Base-by-base conservation (phyloP, 2,797 vertebrate genomes). In the Lutjanus argentimaculatus region DNA sequence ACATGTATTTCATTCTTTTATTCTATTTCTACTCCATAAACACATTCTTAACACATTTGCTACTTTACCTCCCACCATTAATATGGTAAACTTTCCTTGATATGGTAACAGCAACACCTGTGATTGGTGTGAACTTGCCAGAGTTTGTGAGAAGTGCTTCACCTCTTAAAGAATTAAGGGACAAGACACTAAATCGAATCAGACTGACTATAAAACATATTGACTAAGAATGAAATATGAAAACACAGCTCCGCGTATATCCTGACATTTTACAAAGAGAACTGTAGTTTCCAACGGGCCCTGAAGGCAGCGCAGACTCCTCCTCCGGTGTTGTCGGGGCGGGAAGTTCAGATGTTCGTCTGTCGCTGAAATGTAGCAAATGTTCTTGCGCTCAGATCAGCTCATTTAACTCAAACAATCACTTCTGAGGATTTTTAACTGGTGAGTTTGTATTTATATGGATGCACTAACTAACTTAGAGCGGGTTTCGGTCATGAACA, bases 261-360 rank as follows among this genome's bases (percentile, higher is more conserved):
- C 10, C 8, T 15, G 7, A n/a, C 10, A 13, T n/a, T n/a, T 61
- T 53, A 42, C 14, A 40, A 1, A 4, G 1, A 19, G 1, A 2
- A 3, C 0, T 16, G 0, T 13, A 13, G 49, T 91, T 89, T 82
- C 76, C 80, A 52, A 85, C 3, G 7, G 51, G 0, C 1, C 17
- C 0, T 56, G 83, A 92, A 92, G 5, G 85, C 80, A 81, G 4
- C 90, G 78, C 3, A 36, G 8, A 14, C 82, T 48, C 80, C 85
- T 67, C 80, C 71, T 75, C 61, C 71, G 7, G 17, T 7, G 16
- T 2, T 19, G 21, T 21, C 58, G 11, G 78, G 82, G 93, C 93
- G 93, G 90, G 93, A 93, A 88, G 70, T 92, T 87, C 65, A 80
- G 14, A 66, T 48, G 4, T 6, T 63, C 3, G 8, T 19, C 2